A percentile compares a stretch with the other conserved stretches of the same genome.
Evolutionary conservation across 92 coral and sea anemone genomes (phyloP).

Genomic region (Galaxea fascicularis): DNA sequence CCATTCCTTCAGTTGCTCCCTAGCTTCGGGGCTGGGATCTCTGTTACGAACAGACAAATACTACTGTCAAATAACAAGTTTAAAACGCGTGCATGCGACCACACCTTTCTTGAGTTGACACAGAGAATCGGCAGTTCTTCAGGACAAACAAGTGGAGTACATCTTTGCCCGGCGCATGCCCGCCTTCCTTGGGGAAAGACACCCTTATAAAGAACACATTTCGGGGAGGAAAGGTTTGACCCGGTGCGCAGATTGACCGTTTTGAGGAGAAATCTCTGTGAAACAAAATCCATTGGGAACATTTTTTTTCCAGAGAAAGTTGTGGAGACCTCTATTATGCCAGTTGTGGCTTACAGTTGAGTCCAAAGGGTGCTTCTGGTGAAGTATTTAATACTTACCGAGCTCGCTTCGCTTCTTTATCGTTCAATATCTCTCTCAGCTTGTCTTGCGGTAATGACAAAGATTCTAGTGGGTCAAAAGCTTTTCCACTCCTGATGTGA

Average conservation of each 20-base stretch:
- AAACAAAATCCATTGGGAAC: too few species aligned
- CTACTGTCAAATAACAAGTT: background rate
- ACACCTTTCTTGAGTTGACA: background rate
- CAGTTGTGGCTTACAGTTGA: background rate
- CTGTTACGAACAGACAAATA: constrained; percentile 4
- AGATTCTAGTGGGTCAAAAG: constrained; percentile 22
- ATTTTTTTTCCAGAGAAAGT: too few species aligned
- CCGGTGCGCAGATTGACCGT: too few species aligned
- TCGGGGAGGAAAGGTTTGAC: too few species aligned
- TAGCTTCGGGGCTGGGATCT: constrained; percentile 67
- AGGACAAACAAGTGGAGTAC: too few species aligned
- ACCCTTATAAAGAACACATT: too few species aligned
- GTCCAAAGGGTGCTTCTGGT: background rate
- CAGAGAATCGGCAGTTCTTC: too few species aligned
- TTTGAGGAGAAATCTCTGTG: too few species aligned
- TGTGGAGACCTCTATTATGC: too few species aligned
- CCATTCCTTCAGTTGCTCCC: constrained; percentile 72
- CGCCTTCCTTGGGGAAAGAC: too few species aligned
- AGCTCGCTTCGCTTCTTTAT: constrained; percentile 28
- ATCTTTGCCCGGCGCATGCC: too few species aligned
- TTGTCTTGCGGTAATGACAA: constrained; percentile 44
- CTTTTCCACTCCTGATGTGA: constrained; percentile 12
- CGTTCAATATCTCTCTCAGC: constrained; percentile 60
- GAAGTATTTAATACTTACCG: constrained; percentile 22
- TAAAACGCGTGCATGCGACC: background rate